Evolutionary conservation across 2,797 vertebrate genomes (phyloP).

Genomic region (Cuculus canorus): DNA sequence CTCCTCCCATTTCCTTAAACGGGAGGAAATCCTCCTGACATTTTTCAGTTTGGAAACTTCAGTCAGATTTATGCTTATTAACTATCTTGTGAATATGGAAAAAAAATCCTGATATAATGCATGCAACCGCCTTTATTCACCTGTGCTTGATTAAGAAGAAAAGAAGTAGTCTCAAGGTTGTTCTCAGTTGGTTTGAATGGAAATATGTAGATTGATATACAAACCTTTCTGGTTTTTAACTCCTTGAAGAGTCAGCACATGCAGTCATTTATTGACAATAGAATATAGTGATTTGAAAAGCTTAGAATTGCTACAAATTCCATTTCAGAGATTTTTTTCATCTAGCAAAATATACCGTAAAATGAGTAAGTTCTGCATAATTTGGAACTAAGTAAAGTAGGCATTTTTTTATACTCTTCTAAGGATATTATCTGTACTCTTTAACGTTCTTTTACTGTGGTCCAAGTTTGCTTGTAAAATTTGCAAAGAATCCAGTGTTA

Average conservation of each 20-base stretch:
- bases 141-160: not conserved
- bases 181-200: not conserved
- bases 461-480: not conserved
- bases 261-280: not conserved
- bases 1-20: not conserved
- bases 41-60: conserved; percentile 11
- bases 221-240: not conserved
- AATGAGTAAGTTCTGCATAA: not conserved
- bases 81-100: not conserved
- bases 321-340: not conserved
- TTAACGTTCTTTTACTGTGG: not conserved
- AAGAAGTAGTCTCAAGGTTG: not conserved
- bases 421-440: not conserved
- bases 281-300: not conserved
- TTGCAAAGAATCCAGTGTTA: not conserved
- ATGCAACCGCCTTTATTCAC: not conserved
- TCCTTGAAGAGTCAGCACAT: not conserved
- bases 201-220: not conserved
- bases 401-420: not conserved
- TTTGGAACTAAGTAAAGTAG: not conserved
- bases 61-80: not conserved
- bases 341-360: not conserved
- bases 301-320: not conserved
- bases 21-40: not conserved
- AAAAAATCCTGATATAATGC: not conserved